phyloP scores from a whole-genome alignment of 2,797 vertebrate genomes.

The Falco concolor region DNA sequence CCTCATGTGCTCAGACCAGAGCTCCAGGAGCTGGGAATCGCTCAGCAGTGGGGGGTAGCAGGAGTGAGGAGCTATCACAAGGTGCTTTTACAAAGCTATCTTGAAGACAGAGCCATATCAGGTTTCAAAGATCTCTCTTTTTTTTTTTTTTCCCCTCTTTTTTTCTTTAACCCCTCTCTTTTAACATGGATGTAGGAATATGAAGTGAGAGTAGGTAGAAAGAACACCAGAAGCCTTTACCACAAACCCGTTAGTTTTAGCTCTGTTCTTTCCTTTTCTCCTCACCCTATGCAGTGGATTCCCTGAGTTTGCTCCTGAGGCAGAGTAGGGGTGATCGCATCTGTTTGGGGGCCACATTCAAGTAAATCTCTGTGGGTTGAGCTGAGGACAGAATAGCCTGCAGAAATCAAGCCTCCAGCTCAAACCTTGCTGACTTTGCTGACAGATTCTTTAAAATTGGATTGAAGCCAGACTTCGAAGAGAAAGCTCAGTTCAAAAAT shows the following conservation, averaged over 20 bases:
- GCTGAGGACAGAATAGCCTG: not conserved
- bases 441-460: constrained; percentile 58
- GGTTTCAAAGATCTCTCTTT: not conserved
- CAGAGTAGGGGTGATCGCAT: not conserved
- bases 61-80: not conserved
- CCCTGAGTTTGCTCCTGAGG: not conserved
- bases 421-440: constrained; percentile 45
- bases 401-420: constrained; percentile 56
- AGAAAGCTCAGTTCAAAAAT: constrained; percentile 52
- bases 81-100: not conserved
- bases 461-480: constrained; percentile 65
- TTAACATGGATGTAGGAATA: not conserved
- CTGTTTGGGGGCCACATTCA: not conserved
- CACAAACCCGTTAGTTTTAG: not conserved
- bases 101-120: not conserved
- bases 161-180: not conserved
- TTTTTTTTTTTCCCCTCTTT: not conserved
- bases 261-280: not conserved
- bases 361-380: not conserved
- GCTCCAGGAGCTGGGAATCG: not conserved
- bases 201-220: not conserved
- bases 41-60: not conserved
- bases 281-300: not conserved
- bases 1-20: not conserved
- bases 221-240: not conserved